Evolutionary conservation across 2,888 invertebrate species (phyloP), one percentile per base, ranked within the genome.

Genomic region (Gari tellinella): DNA sequence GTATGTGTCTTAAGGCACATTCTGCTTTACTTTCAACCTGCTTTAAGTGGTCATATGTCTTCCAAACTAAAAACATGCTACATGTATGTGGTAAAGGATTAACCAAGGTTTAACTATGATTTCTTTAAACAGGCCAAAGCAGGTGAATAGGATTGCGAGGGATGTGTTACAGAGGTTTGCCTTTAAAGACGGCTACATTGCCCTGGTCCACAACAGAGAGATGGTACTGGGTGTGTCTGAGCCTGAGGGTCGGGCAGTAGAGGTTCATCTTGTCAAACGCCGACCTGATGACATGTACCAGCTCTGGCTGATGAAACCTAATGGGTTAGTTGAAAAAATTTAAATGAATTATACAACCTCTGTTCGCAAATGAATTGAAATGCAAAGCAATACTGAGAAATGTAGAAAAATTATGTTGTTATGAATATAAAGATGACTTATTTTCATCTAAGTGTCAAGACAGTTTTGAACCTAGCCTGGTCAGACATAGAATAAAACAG

Each of bases 241-340:
- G 51, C 79, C 81, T 0, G 91, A 91, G 51, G 87, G 90, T 15
- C 73, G 88, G n/a, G 77, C 83, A 8, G 81, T 81, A 5, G 89
- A 90, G 60, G 90, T 91, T 23, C 69, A 89, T 40, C 82, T 91
- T 38, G 87, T 85, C 45, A 90, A 88, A 60, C 80, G 86, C 12
- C 74, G 81, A 41, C 87, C 88, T 2, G 91, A 91, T 57, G 90
- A 91, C 72, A 83, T 91, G 64, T 80, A 82, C 62, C 91, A 91
- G 73, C 83, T 86, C 23, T 91, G 91, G 91, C 55, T 85, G 31
- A 85, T 91, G 62, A 85, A 83, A 53, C 86, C 87, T 60, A 88
- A 90, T 80, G 90, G 90, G 91, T 91, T 67, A 72, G 86, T 46
- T 10, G 17, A 23, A 8, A 58, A 15, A 23, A 15, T n/a, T 25